These are phyloP conservation scores for Nomada ferruginata DNA, from an alignment of 2,888 invertebrate genomes.

Conservation along the genomic window DNA sequence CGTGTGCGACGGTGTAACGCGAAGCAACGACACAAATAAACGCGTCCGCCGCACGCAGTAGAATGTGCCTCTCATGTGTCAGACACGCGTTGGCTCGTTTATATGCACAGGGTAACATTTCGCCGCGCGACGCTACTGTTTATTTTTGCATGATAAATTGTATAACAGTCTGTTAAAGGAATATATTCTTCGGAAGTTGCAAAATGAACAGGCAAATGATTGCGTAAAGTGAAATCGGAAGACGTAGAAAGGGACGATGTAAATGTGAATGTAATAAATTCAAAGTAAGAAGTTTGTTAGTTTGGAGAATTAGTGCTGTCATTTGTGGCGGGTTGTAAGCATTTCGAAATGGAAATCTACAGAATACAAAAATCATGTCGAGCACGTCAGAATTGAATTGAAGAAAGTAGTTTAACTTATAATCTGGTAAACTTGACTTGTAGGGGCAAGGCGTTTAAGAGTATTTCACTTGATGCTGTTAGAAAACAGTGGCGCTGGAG, in stretches of 20 bases:
- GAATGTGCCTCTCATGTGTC: slow-evolving; percentile 41
- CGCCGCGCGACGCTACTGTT: not conserved
- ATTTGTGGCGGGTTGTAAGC: too few species aligned
- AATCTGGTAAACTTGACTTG: not conserved
- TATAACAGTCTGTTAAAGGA: too few species aligned
- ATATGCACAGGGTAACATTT: slow-evolving; percentile 7
- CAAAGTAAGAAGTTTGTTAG: too few species aligned
- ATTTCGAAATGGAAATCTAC: too few species aligned
- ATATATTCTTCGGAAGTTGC: too few species aligned
- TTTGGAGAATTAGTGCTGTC: too few species aligned
- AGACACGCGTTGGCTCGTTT: slow-evolving; percentile 27
- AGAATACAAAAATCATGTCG: not conserved
- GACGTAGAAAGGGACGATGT: too few species aligned
- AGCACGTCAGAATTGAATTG: not conserved
- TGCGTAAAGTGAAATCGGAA: too few species aligned
- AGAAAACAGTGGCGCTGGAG: not conserved
- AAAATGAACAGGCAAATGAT: too few species aligned
- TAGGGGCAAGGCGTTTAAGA: not conserved
- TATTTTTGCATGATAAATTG: too few species aligned
- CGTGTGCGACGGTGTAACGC: slow-evolving; percentile 36
- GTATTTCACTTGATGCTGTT: not conserved
- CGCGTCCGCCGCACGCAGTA: slow-evolving; percentile 36
- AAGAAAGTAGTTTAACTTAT: not conserved
- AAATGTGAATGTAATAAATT: too few species aligned
- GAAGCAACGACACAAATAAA: slow-evolving; percentile 31